A percentile compares a stretch with the other conserved stretches of the same genome.
Evolutionary conservation across 2,113 vertebrate genomes (phyloP).

Genomic region (Pithys albifrons): DNA sequence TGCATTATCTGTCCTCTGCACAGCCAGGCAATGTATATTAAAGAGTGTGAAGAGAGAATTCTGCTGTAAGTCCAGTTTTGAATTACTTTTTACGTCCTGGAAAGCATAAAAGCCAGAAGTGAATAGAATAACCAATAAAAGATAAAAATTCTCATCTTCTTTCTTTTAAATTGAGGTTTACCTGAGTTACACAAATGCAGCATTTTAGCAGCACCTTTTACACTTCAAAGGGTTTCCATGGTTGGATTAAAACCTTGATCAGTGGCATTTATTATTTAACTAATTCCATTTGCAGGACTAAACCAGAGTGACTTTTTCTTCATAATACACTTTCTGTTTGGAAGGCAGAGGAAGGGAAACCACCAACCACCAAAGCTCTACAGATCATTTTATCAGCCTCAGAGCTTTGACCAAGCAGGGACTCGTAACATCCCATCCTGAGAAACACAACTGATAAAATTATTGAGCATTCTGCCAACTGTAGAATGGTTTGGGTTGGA

Average conservation of each 20-base stretch:
- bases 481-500: background rate
- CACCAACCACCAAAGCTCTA: background rate
- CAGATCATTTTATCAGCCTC: background rate
- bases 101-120: background rate
- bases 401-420: background rate
- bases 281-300: background rate
- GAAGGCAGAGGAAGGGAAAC: background rate
- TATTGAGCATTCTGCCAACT: rapidly evolving
- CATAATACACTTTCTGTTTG: background rate
- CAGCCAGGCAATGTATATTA: background rate
- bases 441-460: background rate
- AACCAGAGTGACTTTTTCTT: background rate
- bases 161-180: background rate
- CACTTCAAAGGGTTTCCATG: background rate
- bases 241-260: background rate
- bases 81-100: background rate
- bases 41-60: background rate
- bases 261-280: background rate
- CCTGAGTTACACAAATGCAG: background rate
- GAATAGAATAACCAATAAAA: background rate
- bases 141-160: background rate
- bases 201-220: background rate
- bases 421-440: background rate
- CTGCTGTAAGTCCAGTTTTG: background rate
- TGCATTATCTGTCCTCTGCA: conserved; percentile 4